phyloP scores from a whole-genome alignment of 2,797 vertebrate species.

The Alouatta caraya region DNA sequence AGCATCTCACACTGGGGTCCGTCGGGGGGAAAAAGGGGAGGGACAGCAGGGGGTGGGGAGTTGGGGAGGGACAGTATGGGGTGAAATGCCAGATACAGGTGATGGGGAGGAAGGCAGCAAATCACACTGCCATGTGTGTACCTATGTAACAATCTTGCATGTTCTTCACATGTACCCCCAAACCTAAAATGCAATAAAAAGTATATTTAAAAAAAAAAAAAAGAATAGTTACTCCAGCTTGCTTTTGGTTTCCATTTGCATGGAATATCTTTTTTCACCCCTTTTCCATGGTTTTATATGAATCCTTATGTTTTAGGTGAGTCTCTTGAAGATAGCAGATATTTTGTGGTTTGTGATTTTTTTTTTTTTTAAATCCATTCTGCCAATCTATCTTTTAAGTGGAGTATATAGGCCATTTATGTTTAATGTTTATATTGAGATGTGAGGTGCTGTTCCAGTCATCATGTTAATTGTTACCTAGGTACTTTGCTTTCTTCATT shows the following conservation, averaged over 20 bases:
- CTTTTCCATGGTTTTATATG: not conserved
- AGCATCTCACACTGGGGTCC: no score
- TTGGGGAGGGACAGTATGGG: no score
- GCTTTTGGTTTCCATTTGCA: not conserved
- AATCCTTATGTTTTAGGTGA: not conserved
- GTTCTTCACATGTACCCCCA: no score
- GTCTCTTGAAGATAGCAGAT: not conserved
- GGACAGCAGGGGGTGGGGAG: no score
- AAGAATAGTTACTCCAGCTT: not conserved
- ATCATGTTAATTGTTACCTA: not conserved
- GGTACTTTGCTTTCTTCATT: not conserved
- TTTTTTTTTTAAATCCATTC: not conserved
- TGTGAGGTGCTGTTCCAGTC: not conserved
- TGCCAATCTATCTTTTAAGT: not conserved
- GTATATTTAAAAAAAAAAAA: no score
- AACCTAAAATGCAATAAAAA: no score
- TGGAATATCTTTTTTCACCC: not conserved
- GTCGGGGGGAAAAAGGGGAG: no score
- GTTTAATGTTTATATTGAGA: not conserved
- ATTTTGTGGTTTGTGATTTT: not conserved
- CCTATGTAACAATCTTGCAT: no score
- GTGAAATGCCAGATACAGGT: no score
- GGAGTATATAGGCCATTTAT: not conserved
- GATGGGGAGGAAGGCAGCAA: no score
- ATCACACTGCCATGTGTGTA: no score